Percentiles rank a stretch among this genome's conserved stretches.
phyloP scores from a whole-genome alignment of 1,140 invertebrate genomes.

The Bombus sylvicola region DNA sequence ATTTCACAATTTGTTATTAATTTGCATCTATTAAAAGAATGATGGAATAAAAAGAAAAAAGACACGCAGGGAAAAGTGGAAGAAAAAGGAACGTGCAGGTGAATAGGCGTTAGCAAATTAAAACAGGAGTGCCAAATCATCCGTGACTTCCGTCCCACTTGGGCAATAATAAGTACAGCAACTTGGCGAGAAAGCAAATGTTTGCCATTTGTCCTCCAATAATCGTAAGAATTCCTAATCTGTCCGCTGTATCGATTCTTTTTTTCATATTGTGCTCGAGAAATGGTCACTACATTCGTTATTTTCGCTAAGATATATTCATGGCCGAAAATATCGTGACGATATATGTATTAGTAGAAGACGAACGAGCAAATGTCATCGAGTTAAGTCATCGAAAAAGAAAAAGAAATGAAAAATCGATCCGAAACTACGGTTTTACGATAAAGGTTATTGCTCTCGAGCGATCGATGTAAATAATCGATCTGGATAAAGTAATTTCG shows the following conservation, averaged over 20 bases:
- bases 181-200: constrained; percentile 60
- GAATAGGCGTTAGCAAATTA: constrained; percentile 27
- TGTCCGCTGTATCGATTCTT: constrained; percentile 52
- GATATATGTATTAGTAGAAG: neutral
- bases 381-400: constrained; percentile 9
- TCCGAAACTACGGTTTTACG: neutral
- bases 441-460: constrained; percentile 19
- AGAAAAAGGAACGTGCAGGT: constrained; percentile 1
- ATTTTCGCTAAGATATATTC: constrained; percentile 18
- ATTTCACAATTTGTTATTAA: neutral
- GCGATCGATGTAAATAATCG: constrained; percentile 27
- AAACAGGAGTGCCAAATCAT: constrained; percentile 53
- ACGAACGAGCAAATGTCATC: neutral
- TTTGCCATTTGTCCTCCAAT: constrained; percentile 55
- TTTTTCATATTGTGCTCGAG: constrained; percentile 13
- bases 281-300: constrained; percentile 8
- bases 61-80: neutral
- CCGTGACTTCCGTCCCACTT: constrained; percentile 71
- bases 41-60: neutral
- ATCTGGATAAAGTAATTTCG: constrained; percentile 37
- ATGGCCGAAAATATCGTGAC: neutral
- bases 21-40: neutral
- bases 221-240: constrained; percentile 54
- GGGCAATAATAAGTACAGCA: constrained; percentile 63
- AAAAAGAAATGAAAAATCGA: neutral